Percentiles rank a stretch among this genome's conserved stretches.
Evolutionary conservation across 2,888 invertebrate species (phyloP).

Genomic region (Hyles lineata): DNA sequence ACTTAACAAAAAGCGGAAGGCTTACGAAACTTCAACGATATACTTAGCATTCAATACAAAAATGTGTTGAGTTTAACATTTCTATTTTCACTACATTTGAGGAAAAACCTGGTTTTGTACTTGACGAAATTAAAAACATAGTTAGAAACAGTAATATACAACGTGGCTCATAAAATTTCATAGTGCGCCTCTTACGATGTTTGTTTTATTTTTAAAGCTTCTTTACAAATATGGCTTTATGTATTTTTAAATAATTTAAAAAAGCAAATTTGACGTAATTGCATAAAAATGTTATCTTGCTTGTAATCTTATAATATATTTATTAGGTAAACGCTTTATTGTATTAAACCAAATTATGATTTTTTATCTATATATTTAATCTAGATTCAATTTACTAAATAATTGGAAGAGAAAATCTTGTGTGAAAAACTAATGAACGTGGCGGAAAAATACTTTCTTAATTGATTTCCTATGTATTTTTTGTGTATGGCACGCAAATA

Average conservation of each 20-base stretch:
- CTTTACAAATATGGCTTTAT: neutral
- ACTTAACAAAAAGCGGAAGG: slow-evolving; percentile 14
- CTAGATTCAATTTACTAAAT: too few relatives aligned
- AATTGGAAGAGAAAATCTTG: too few relatives aligned
- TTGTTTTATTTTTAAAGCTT: slow-evolving; percentile 11
- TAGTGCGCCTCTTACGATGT: neutral
- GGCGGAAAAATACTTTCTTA: too few relatives aligned
- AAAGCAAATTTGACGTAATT: too few relatives aligned
- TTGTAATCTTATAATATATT: too few relatives aligned
- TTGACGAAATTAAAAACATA: neutral
- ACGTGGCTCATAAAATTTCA: slow-evolving; percentile 17
- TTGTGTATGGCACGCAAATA: too few relatives aligned
- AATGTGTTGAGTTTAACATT: neutral
- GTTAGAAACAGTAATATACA: slow-evolving; percentile 7
- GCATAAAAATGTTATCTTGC: too few relatives aligned
- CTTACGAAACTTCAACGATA: neutral
- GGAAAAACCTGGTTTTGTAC: neutral
- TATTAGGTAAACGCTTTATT: too few relatives aligned
- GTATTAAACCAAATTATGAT: too few relatives aligned
- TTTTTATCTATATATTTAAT: too few relatives aligned
- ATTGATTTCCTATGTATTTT: too few relatives aligned
- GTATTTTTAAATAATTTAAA: neutral
- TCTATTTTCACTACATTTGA: neutral
- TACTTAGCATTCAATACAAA: neutral
- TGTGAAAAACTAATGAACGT: too few relatives aligned